Conservation (phyloP, 2,888 invertebrate species). For the Erannis defoliaria region DNA sequence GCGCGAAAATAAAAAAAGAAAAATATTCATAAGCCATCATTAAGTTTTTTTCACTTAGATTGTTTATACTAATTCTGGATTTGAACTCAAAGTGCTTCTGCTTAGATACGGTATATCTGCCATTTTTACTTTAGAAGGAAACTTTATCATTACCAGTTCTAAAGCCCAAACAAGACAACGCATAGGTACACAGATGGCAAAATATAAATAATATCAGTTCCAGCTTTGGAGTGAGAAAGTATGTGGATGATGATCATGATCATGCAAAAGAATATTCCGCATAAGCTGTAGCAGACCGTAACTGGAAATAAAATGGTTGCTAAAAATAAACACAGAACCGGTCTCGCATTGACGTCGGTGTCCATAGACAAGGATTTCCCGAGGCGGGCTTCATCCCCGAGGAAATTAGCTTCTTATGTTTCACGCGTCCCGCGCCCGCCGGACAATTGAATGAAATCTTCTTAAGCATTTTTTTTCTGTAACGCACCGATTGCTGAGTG, state of each 20-base stretch:
- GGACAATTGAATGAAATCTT: constrained; percentile 75
- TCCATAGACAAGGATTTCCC: constrained; percentile 67
- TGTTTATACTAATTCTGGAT: background rate
- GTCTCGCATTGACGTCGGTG: constrained; percentile 51
- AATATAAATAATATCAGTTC: background rate
- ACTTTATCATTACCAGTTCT: background rate
- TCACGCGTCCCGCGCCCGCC: constrained; percentile 59
- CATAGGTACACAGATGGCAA: background rate
- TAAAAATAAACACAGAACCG: constrained; percentile 27
- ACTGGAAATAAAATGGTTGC: constrained; percentile 17
- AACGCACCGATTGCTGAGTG: constrained; percentile 63
- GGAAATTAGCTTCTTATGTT: constrained; percentile 79
- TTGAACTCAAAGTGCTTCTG: background rate
- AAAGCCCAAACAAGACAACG: background rate
- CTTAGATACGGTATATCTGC: background rate
- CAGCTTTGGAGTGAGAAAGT: background rate
- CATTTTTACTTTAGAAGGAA: background rate
- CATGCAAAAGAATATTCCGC: constrained; percentile 6
- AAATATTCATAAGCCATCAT: background rate
- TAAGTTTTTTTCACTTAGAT: background rate
- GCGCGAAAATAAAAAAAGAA: background rate
- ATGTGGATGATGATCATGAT: background rate
- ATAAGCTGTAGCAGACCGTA: constrained; percentile 32
- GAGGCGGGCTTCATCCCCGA: constrained; percentile 67
- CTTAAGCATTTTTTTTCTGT: constrained; percentile 73